Conservation (phyloP, 2,113 vertebrate species). For the Corythaeola cristata region DNA sequence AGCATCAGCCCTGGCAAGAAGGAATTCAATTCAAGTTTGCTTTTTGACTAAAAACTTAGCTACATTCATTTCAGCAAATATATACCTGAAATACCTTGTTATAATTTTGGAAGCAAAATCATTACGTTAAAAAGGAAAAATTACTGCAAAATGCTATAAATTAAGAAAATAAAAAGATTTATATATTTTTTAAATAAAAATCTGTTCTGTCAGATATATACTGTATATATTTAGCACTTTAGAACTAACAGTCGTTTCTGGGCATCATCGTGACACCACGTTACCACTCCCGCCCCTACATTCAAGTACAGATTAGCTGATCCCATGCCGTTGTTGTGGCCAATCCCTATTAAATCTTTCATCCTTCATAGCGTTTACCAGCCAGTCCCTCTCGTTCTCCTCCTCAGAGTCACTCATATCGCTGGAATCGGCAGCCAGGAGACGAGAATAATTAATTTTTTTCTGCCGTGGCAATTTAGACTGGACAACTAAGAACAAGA, state of each 20-base stretch:
- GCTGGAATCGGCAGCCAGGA: constrained; percentile 80
- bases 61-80: background rate
- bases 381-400: constrained; percentile 86
- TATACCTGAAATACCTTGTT: background rate
- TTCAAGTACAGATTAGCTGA: background rate
- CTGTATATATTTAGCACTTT: background rate
- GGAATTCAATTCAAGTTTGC: background rate
- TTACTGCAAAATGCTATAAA: background rate
- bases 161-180: constrained; percentile 14
- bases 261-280: background rate
- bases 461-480: constrained; percentile 80
- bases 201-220: background rate
- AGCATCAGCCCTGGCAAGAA: background rate
- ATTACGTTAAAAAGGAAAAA: background rate
- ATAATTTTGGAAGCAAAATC: background rate
- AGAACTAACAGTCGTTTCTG: background rate
- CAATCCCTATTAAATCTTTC: constrained; percentile 53
- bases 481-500: constrained; percentile 74
- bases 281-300: background rate
- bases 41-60: background rate
- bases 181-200: background rate
- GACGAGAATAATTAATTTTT: constrained; percentile 86
- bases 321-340: background rate
- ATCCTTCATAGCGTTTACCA: constrained; percentile 85
- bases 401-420: constrained; percentile 86